These are phyloP conservation scores for Harmothoe impar DNA, from an alignment of 2,888 invertebrate species.

Conservation along the genomic window DNA sequence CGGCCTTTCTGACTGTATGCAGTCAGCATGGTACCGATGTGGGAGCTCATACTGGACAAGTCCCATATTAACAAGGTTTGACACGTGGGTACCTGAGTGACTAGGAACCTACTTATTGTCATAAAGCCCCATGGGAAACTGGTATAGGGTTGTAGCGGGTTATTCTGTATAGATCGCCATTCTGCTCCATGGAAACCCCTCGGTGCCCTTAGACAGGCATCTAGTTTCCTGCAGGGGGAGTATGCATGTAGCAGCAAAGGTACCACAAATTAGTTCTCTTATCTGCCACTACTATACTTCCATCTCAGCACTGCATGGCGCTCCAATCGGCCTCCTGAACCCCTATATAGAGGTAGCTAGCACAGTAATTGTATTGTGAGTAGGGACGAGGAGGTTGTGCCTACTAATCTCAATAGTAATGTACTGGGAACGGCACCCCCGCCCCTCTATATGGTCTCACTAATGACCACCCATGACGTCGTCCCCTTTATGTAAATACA, in stretches of 20 bases:
- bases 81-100: background rate
- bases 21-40: too few species aligned
- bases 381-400: constrained; percentile 5
- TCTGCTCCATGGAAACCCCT: too few species aligned
- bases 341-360: background rate
- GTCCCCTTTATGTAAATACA: too few species aligned
- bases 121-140: background rate
- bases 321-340: too few species aligned
- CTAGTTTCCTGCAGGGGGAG: too few species aligned
- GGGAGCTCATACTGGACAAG: background rate
- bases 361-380: background rate
- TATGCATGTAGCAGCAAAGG: too few species aligned
- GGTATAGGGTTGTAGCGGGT: background rate
- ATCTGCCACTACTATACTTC: too few species aligned
- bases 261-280: too few species aligned
- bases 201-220: too few species aligned
- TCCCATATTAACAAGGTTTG: background rate
- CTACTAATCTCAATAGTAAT: background rate
- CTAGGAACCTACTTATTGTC: background rate
- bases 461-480: background rate
- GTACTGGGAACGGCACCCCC: background rate
- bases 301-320: too few species aligned
- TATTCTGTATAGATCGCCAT: background rate
- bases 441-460: background rate
- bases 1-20: too few species aligned